Conservation (phyloP, 2,113 vertebrate species). For the Upupa epops region DNA sequence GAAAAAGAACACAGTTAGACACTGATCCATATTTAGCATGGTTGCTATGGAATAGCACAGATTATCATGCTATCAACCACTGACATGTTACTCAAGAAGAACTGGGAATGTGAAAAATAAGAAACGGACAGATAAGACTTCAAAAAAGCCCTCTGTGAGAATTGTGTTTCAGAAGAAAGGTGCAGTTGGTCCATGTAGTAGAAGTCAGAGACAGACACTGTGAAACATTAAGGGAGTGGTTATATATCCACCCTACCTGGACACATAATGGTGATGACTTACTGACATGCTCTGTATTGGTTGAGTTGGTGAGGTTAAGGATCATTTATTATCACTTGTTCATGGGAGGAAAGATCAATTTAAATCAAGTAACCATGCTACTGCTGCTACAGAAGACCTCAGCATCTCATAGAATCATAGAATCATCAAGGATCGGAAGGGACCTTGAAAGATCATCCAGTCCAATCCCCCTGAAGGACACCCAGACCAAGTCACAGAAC, state of each 20-base stretch:
- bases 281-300: neutral
- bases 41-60: constrained; percentile 24
- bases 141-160: neutral
- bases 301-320: neutral
- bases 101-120: neutral
- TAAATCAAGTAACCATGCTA: neutral
- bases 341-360: neutral
- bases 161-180: neutral
- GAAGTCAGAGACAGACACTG: neutral
- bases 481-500: no score
- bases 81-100: neutral
- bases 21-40: constrained; percentile 14
- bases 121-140: neutral
- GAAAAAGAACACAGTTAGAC: neutral
- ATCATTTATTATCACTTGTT: neutral
- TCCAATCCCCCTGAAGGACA: no score
- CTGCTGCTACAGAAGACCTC: neutral
- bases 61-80: neutral
- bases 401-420: no score
- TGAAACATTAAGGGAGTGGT: neutral
- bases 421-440: no score
- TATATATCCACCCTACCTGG: neutral
- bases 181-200: neutral
- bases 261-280: neutral
- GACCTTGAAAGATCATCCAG: no score